phyloP scores from a whole-genome alignment of 35 echinoderm and acorn worm genomes.

The Strongylocentrotus purpuratus region DNA sequence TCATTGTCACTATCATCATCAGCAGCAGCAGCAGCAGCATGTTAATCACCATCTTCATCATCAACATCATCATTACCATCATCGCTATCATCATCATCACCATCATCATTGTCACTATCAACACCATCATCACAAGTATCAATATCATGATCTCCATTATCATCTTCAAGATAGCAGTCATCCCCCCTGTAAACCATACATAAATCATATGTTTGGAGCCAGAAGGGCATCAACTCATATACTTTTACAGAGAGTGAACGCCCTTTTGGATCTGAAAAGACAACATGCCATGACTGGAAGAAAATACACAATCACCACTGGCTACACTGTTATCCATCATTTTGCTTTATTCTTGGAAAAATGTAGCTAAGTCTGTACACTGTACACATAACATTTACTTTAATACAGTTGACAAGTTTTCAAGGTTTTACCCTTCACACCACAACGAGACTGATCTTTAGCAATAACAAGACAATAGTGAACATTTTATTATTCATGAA shows the following conservation, averaged over 20 bases:
- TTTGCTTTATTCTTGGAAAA: neutral
- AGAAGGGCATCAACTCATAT: too few species aligned
- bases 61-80: neutral
- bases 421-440: neutral
- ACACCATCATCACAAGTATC: too few species aligned
- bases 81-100: neutral
- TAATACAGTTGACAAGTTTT: neutral
- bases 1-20: neutral
- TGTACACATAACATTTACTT: neutral
- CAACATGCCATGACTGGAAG: too few species aligned
- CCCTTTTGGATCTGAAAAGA: too few species aligned
- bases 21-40: too few species aligned
- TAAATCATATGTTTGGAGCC: too few species aligned
- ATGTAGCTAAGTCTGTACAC: conserved; percentile 41
- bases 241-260: too few species aligned
- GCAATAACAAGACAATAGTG: neutral
- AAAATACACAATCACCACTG: too few species aligned
- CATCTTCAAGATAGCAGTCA: too few species aligned
- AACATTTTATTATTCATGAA: neutral
- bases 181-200: too few species aligned
- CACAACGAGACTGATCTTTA: neutral
- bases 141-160: too few species aligned
- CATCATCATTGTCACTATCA: neutral
- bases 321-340: neutral
- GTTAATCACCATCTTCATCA: neutral